A percentile compares a stretch with the other conserved stretches of the same genome.
These are phyloP conservation scores for Meriones psammophilus DNA, from an alignment of 2,797 vertebrate species.

Conservation along the genomic window DNA sequence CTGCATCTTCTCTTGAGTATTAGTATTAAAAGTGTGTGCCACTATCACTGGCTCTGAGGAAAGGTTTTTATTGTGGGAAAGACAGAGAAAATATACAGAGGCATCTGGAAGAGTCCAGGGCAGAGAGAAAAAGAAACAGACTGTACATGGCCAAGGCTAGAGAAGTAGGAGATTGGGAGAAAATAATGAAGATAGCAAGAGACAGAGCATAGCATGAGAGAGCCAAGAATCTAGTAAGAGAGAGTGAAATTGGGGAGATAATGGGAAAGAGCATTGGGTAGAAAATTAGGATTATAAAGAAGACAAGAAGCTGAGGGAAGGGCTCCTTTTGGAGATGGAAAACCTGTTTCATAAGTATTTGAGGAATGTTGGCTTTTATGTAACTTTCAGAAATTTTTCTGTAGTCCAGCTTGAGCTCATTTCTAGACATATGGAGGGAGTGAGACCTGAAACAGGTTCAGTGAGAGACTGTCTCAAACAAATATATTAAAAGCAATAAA, in stretches of 20 bases:
- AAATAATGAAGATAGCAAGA: neutral
- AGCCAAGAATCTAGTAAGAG: neutral
- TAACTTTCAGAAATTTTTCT: neutral
- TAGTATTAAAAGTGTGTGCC: neutral
- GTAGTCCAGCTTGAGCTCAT: neutral
- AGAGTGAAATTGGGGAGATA: neutral
- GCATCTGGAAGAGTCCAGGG: neutral
- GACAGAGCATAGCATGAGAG: neutral
- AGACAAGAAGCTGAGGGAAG: neutral
- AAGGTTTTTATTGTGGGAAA: neutral
- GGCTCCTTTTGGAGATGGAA: neutral
- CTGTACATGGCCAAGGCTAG: neutral
- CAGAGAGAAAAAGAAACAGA: neutral
- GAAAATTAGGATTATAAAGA: neutral
- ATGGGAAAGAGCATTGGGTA: neutral
- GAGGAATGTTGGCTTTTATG: neutral
- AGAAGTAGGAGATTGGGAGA: neutral
- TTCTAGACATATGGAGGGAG: neutral
- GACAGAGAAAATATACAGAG: neutral
- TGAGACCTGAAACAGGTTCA: neutral
- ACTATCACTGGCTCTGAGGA: neutral
- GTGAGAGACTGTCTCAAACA: neutral
- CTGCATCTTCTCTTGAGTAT: neutral
- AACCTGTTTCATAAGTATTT: neutral
- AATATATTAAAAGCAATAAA: neutral